Percentiles rank a stretch among this genome's conserved stretches.
These are phyloP conservation scores for Oryctolagus cuniculus DNA, from an alignment of 2,113 vertebrate species.

Conservation along the genomic window mOryCun1.1 NC_091453.1:115703001-115703500, in stretches of 20 bases:
- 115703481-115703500: conserved; percentile 78
- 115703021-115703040: conserved; percentile 41
- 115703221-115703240: conserved; percentile 56
- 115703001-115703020: conserved; percentile 59
- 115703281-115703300: conserved; percentile 62
- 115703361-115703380: conserved; percentile 84
- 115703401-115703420: conserved; percentile 90
- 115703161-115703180: conserved; percentile 47
- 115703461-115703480: conserved; percentile 84
- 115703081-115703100: conserved; percentile 45
- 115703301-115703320: conserved; percentile 64
- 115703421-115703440: conserved; percentile 90
- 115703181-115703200: conserved; percentile 43
- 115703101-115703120: conserved; percentile 53
- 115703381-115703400: conserved; percentile 87
- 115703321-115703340: conserved; percentile 80
- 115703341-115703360: conserved; percentile 89
- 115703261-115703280: conserved; percentile 46
- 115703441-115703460: conserved; percentile 87
- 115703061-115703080: conserved; percentile 44
- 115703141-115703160: conserved; percentile 34
- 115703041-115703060: conserved; percentile 51
- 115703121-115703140: conserved; percentile 59
- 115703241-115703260: conserved; percentile 56
- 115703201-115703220: conserved; percentile 58